phyloP scores from a whole-genome alignment of 2,888 invertebrate species.

The Sarcophaga subvicina region DNA sequence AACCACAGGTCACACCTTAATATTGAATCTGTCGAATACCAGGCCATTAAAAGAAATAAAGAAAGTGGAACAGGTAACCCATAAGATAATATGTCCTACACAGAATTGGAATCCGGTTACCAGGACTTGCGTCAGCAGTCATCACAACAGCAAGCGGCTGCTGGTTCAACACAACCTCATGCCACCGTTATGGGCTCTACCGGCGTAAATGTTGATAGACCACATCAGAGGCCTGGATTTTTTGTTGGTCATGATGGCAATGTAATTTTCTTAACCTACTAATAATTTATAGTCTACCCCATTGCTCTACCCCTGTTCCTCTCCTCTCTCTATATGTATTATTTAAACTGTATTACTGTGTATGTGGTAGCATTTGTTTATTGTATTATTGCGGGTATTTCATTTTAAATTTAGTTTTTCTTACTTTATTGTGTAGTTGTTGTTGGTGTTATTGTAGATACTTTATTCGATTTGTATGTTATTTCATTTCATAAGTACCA shows the following conservation, averaged over 20 bases:
- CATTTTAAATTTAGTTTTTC: background rate
- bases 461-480: constrained; percentile 7
- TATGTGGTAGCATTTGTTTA: background rate
- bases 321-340: background rate
- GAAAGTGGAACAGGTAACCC: background rate
- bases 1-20: constrained; percentile 10
- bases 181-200: constrained; percentile 7
- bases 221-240: constrained; percentile 83
- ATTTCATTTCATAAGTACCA: constrained; percentile 2
- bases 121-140: constrained; percentile 86
- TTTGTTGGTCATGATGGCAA: constrained; percentile 88
- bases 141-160: constrained; percentile 85
- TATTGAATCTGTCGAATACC: constrained; percentile 15
- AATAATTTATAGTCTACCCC: background rate
- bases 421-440: constrained; percentile 8
- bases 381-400: background rate
- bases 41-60: background rate
- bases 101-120: constrained; percentile 95
- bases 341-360: too few relatives aligned
- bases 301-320: background rate
- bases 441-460: background rate
- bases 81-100: constrained; percentile 89
- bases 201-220: constrained; percentile 65
- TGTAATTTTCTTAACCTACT: constrained; percentile 80
- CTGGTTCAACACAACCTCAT: constrained; percentile 47